Conservation (phyloP, 2,888 invertebrate species). For the Euplagia quadripunctaria region DNA sequence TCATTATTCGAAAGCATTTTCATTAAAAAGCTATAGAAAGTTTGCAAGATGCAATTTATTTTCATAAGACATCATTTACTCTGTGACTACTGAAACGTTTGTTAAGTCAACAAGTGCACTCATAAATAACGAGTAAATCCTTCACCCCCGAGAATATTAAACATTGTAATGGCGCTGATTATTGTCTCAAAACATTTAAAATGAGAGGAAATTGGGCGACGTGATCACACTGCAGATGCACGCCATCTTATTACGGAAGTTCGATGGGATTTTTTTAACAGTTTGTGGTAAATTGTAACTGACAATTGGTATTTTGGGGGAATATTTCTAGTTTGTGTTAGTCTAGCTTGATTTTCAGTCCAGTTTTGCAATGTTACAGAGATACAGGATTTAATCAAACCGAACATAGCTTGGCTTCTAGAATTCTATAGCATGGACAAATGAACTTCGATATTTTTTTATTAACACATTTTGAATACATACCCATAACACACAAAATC, state of each 20-base stretch:
- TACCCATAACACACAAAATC: too few species aligned
- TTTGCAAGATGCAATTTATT: slow-evolving; percentile 7
- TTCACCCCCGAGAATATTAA: slow-evolving; percentile 52
- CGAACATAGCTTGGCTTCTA: too few species aligned
- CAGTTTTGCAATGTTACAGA: not conserved
- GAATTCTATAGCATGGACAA: too few species aligned
- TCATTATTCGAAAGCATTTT: not conserved
- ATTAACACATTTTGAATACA: too few species aligned
- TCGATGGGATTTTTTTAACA: slow-evolving; percentile 46
- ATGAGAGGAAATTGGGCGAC: slow-evolving; percentile 71
- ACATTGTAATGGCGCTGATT: slow-evolving; percentile 76
- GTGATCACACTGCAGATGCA: slow-evolving; percentile 67
- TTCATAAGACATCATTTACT: slow-evolving; percentile 9
- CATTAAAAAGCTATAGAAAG: not conserved
- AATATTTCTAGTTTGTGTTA: not conserved
- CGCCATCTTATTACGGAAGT: slow-evolving; percentile 68
- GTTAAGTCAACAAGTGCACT: slow-evolving; percentile 27
- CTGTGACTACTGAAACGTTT: slow-evolving; percentile 5
- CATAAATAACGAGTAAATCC: slow-evolving; percentile 48
- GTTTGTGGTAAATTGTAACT: slow-evolving; percentile 47
- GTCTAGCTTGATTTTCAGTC: not conserved
- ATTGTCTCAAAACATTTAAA: slow-evolving; percentile 75
- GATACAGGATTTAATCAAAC: not conserved
- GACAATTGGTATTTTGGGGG: slow-evolving; percentile 19
- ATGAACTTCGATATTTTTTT: too few species aligned